Evolutionary conservation across 2,797 vertebrate genomes (phyloP).

Genomic region (Microctenopoma lineatum): DNA sequence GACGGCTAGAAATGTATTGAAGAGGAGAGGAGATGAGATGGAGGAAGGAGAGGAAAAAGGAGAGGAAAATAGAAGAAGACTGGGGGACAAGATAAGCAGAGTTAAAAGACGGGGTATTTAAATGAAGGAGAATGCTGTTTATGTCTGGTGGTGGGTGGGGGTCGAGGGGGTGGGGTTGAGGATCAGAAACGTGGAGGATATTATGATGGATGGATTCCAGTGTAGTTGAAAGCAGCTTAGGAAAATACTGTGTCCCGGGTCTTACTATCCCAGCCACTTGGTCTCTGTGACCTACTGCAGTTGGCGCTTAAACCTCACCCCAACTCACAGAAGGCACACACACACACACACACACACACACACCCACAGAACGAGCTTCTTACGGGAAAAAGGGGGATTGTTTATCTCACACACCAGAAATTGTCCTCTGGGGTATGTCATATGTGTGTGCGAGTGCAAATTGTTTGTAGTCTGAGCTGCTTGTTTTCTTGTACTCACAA

Average conservation of each 20-base stretch:
- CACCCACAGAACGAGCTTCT: slow-evolving; percentile 48
- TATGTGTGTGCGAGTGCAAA: slow-evolving; percentile 34
- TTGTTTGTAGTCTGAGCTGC: slow-evolving; percentile 32
- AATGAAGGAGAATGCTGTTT: slow-evolving; percentile 3
- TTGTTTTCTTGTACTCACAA: slow-evolving; percentile 35
- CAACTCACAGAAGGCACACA: slow-evolving; percentile 25
- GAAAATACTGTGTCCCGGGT: slow-evolving; percentile 51
- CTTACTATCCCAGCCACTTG: slow-evolving; percentile 56
- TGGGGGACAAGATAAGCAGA: slow-evolving; percentile 40
- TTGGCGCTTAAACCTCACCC: slow-evolving; percentile 64
- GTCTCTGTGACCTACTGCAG: slow-evolving; percentile 71
- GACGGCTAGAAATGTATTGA: slow-evolving; percentile 54
- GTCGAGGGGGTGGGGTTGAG: not conserved
- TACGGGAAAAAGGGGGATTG: slow-evolving; percentile 53
- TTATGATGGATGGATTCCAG: slow-evolving; percentile 63
- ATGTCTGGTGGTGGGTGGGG: slow-evolving; percentile 14
- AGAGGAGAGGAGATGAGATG: slow-evolving; percentile 29
- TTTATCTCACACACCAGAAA: slow-evolving; percentile 77
- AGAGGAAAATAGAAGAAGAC: slow-evolving; percentile 17
- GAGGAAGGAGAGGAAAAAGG: slow-evolving; percentile 16
- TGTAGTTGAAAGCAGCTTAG: slow-evolving; percentile 71
- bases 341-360: slow-evolving; percentile 30
- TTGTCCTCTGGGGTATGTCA: slow-evolving; percentile 61
- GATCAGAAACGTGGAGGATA: slow-evolving; percentile 42
- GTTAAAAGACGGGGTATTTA: slow-evolving; percentile 50